These are phyloP conservation scores for Belgica antarctica DNA, from an alignment of 2,888 invertebrate species.

Conservation along the genomic window DNA sequence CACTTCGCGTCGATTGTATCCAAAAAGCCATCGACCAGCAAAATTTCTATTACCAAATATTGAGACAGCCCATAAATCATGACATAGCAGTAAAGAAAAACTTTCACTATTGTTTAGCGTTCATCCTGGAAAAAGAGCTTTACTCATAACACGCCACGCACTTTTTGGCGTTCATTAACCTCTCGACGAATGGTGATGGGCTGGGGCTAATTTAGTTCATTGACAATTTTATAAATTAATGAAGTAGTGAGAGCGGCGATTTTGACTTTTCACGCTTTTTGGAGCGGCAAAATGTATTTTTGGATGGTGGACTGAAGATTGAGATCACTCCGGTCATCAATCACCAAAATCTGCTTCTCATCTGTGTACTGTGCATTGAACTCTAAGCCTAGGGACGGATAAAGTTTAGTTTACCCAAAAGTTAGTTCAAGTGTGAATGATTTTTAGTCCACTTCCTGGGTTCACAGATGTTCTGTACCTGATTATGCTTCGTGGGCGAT, in stretches of 20 bases:
- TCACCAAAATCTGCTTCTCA: too few relatives aligned
- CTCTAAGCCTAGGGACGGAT: too few relatives aligned
- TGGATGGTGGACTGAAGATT: too few relatives aligned
- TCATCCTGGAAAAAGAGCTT: background rate
- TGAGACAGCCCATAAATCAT: constrained; percentile 19
- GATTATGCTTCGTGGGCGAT: too few relatives aligned
- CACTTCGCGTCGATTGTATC: background rate
- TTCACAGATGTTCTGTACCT: too few relatives aligned
- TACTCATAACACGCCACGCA: background rate
- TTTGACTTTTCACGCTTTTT: background rate
- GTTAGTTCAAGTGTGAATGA: too few relatives aligned
- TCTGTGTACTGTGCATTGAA: too few relatives aligned
- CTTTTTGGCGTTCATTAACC: constrained; percentile 3
- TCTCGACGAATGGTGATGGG: background rate
- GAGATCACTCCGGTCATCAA: too few relatives aligned
- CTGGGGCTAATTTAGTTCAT: background rate
- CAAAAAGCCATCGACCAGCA: background rate
- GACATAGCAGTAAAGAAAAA: constrained; percentile 12
- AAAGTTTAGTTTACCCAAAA: too few relatives aligned
- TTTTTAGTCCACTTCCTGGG: too few relatives aligned
- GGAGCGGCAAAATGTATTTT: too few relatives aligned
- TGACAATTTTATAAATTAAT: constrained; percentile 14
- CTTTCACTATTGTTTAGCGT: constrained; percentile 22
- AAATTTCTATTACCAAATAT: constrained; percentile 27
- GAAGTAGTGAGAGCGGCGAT: background rate